A percentile compares a stretch with the other conserved stretches of the same genome.
Evolutionary conservation across 2,113 vertebrate genomes (phyloP).

Genomic region (Heloderma charlesbogerti): DNA sequence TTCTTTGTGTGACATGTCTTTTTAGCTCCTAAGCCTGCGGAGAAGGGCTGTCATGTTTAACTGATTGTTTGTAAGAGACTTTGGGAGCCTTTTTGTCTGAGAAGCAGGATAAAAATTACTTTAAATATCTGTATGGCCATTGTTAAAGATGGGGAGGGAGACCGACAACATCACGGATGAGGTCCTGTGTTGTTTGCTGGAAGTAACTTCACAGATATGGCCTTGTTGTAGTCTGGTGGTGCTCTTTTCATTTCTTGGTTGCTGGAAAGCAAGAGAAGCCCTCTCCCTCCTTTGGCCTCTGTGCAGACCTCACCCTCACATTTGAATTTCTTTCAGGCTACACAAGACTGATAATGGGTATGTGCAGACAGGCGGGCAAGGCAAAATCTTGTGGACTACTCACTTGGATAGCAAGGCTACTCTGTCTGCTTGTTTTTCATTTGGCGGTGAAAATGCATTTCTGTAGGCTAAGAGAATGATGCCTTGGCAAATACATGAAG

Average conservation of each 20-base stretch:
- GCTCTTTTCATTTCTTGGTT: not conserved
- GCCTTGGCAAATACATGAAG: slow-evolving; percentile 25
- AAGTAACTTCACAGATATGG: not conserved
- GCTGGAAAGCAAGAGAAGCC: not conserved
- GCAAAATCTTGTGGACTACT: not conserved
- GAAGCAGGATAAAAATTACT: no score
- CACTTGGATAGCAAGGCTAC: not conserved
- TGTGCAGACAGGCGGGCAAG: not conserved
- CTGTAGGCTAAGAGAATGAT: not conserved
- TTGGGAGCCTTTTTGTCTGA: no score
- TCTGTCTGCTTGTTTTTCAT: slow-evolving; percentile 35
- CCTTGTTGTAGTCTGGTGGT: not conserved
- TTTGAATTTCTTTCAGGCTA: not conserved
- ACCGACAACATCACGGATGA: not conserved
- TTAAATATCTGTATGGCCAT: no score
- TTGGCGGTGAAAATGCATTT: slow-evolving; percentile 27
- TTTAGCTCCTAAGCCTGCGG: no score
- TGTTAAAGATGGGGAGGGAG: no score
- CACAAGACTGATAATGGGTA: not conserved
- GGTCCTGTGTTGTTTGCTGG: not conserved
- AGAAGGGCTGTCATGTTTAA: no score
- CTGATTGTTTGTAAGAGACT: no score
- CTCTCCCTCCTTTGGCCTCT: not conserved
- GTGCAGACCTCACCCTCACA: not conserved
- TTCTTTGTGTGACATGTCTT: no score